Evolutionary conservation across 2,797 vertebrate genomes (phyloP).

Genomic region (Capromys pilorides): DNA sequence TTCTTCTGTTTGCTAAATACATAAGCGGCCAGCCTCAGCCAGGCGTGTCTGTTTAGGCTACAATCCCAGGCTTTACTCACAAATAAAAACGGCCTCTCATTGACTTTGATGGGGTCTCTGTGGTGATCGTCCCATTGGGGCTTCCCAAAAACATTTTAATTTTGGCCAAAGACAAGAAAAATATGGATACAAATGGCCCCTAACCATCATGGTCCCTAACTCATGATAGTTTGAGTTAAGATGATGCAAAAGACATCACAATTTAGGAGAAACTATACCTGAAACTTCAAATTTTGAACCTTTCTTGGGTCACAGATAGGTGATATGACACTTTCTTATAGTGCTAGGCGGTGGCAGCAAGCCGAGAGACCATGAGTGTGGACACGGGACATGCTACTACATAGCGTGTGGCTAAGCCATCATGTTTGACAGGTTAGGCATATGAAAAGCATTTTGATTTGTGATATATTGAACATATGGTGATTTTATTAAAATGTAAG

Average conservation of each 20-base stretch:
- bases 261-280: background rate
- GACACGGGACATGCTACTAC: background rate
- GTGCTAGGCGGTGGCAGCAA: no score
- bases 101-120: background rate
- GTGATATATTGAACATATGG: background rate
- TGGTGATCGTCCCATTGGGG: background rate
- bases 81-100: background rate
- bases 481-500: no score
- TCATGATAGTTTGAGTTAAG: background rate
- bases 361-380: background rate
- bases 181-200: background rate
- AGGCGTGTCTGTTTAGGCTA: background rate
- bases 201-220: background rate
- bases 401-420: background rate
- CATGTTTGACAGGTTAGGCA: background rate
- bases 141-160: constrained; percentile 4
- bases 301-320: background rate
- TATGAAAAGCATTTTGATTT: background rate
- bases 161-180: constrained; percentile 5
- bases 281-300: background rate
- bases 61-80: background rate
- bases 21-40: background rate
- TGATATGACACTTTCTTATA: background rate
- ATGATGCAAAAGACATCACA: background rate
- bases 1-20: background rate